Evolutionary conservation across 2,888 invertebrate species (phyloP).

Genomic region (Lissonota sp.): DNA sequence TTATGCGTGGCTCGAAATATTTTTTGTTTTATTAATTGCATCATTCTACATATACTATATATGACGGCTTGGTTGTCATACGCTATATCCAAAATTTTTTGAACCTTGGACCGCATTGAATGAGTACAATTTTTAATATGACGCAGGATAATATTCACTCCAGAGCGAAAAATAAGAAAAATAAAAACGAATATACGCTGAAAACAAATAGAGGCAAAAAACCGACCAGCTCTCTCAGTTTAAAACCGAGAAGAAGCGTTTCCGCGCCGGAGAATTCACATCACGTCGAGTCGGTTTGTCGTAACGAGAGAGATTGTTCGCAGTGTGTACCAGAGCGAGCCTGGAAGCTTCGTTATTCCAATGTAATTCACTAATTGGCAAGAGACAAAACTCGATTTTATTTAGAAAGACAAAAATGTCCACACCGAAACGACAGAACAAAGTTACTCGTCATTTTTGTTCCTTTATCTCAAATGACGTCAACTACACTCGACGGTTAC

Average conservation of each 20-base stretch:
- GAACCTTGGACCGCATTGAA: not conserved
- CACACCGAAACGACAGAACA: too few species aligned
- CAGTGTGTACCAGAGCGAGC: constrained; percentile 4
- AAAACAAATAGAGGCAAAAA: constrained; percentile 10
- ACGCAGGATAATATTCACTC: not conserved
- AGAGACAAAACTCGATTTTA: constrained; percentile 9
- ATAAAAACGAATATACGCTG: not conserved
- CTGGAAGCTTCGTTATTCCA: constrained; percentile 43
- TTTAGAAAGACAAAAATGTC: not conserved
- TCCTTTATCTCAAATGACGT: too few species aligned
- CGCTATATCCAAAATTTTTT: too few species aligned
- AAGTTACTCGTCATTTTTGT: too few species aligned
- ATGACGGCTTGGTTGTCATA: too few species aligned
- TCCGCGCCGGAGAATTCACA: constrained; percentile 36
- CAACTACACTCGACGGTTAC: too few species aligned
- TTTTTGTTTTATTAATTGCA: not conserved
- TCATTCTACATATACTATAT: too few species aligned
- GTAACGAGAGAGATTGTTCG: constrained; percentile 21
- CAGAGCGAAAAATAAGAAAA: not conserved
- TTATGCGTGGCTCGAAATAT: too few species aligned
- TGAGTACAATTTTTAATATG: not conserved
- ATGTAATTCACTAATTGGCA: constrained; percentile 53
- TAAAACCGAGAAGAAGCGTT: not conserved
- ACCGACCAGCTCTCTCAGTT: too few species aligned
- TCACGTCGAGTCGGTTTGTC: constrained; percentile 52